These are phyloP conservation scores for Callimorpha dominula DNA, from an alignment of 2,888 invertebrate species.

Conservation along the genomic window DNA sequence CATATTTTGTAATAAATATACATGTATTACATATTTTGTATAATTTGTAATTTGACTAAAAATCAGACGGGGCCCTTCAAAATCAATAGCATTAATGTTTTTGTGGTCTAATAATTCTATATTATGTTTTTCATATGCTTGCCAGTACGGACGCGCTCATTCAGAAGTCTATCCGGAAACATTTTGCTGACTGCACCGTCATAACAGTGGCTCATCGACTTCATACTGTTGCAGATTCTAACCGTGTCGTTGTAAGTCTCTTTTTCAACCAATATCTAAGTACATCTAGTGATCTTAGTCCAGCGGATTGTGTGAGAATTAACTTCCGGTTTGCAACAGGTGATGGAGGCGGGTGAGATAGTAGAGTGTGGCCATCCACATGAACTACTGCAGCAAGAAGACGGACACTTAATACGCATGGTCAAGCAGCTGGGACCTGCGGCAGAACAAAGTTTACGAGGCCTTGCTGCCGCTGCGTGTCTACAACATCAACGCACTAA, in stretches of 20 bases:
- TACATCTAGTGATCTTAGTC: neutral
- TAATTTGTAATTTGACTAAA: too few species aligned
- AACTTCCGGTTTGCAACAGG: slow-evolving; percentile 54
- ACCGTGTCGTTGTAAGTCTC: slow-evolving; percentile 91
- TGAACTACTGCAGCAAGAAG: slow-evolving; percentile 84
- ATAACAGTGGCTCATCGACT: slow-evolving; percentile 96
- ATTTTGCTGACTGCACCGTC: slow-evolving; percentile 94
- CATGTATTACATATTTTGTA: too few species aligned
- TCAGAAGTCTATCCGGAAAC: slow-evolving; percentile 92
- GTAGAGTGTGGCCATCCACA: slow-evolving; percentile 92
- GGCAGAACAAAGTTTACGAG: slow-evolving; percentile 78
- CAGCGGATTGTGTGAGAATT: neutral
- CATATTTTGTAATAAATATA: too few species aligned
- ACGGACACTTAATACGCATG: slow-evolving; percentile 87
- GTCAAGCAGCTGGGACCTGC: slow-evolving; percentile 88
- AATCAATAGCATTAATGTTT: too few species aligned
- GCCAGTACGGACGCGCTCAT: slow-evolving; percentile 94
- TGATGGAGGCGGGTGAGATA: slow-evolving; percentile 88
- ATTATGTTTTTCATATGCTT: slow-evolving; percentile 30
- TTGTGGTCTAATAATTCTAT: too few species aligned
- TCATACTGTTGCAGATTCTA: slow-evolving; percentile 96
- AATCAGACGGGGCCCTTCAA: too few species aligned
- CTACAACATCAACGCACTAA: slow-evolving; percentile 68
- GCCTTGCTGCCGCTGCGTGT: slow-evolving; percentile 73
- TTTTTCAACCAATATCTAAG: too few species aligned